Conservation (phyloP, 2,888 invertebrate species). For the Lordiphosa andalusiaca region DNA sequence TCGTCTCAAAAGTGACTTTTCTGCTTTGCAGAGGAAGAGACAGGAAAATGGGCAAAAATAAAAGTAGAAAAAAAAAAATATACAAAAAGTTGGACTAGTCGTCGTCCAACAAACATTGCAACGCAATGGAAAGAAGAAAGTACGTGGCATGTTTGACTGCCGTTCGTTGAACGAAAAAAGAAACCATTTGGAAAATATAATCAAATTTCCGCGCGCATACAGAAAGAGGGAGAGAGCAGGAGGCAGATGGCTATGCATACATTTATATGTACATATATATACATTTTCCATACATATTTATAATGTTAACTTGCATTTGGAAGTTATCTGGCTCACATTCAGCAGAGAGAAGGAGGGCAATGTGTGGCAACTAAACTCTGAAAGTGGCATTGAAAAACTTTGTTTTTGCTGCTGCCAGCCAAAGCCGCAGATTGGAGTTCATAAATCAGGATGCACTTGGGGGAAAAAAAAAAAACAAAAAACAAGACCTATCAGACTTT, state of each 20-base stretch:
- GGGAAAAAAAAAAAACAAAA: neutral
- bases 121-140: conserved; percentile 50
- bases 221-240: neutral
- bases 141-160: conserved; percentile 48
- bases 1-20: conserved; percentile 10
- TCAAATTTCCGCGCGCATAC: conserved; percentile 25
- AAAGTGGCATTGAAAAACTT: conserved; percentile 13
- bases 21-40: conserved; percentile 1
- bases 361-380: conserved; percentile 6
- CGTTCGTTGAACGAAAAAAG: conserved; percentile 18
- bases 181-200: conserved; percentile 22
- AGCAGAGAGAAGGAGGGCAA: neutral
- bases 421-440: no score
- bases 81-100: conserved; percentile 6
- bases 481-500: no score
- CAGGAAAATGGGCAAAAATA: conserved; percentile 3
- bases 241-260: neutral
- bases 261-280: neutral
- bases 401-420: conserved; percentile 12
- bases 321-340: conserved; percentile 8
- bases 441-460: no score
- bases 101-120: conserved; percentile 3
- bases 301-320: conserved; percentile 21
- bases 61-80: neutral
- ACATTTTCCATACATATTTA: conserved; percentile 14